A percentile compares a stretch with the other conserved stretches of the same genome.
Evolutionary conservation across 2,888 invertebrate species (phyloP).

Genomic region (Tetragnatha montana): DNA sequence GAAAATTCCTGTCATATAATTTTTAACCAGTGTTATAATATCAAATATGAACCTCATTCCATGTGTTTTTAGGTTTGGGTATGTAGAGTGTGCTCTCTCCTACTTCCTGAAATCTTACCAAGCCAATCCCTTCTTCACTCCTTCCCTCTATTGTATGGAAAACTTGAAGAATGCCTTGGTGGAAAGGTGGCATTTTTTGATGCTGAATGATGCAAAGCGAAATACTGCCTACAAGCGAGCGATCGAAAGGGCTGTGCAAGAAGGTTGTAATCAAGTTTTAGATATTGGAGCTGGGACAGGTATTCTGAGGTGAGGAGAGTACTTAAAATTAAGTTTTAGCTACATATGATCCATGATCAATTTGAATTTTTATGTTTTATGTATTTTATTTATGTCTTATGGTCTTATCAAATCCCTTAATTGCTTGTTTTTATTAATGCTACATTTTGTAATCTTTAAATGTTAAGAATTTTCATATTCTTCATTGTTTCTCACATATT

Average conservation of each 20-base stretch:
- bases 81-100: slow-evolving; percentile 79
- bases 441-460: too few species aligned
- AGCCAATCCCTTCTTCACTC: slow-evolving; percentile 79
- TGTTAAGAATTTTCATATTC: too few species aligned
- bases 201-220: slow-evolving; percentile 85
- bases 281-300: slow-evolving; percentile 89
- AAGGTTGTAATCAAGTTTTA: slow-evolving; percentile 80
- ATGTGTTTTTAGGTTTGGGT: slow-evolving; percentile 78
- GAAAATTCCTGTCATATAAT: too few species aligned
- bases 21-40: too few species aligned
- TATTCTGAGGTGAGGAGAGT: slow-evolving; percentile 79
- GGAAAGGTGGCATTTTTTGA: slow-evolving; percentile 88
- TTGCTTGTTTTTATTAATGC: too few species aligned
- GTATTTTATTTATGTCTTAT: too few species aligned
- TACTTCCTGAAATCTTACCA: slow-evolving; percentile 80
- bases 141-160: slow-evolving; percentile 82
- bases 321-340: background rate
- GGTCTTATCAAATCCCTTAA: too few species aligned
- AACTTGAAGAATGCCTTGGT: slow-evolving; percentile 83
- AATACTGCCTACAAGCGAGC: slow-evolving; percentile 83
- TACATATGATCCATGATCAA: background rate
- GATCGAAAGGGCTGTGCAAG: slow-evolving; percentile 79
- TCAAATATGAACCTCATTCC: background rate
- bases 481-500: too few species aligned
- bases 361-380: too few species aligned